Percentiles rank a stretch among this genome's conserved stretches.
phyloP scores from a whole-genome alignment of 2,113 vertebrate species.

The Speoplatyrhinus poulsoni region DNA sequence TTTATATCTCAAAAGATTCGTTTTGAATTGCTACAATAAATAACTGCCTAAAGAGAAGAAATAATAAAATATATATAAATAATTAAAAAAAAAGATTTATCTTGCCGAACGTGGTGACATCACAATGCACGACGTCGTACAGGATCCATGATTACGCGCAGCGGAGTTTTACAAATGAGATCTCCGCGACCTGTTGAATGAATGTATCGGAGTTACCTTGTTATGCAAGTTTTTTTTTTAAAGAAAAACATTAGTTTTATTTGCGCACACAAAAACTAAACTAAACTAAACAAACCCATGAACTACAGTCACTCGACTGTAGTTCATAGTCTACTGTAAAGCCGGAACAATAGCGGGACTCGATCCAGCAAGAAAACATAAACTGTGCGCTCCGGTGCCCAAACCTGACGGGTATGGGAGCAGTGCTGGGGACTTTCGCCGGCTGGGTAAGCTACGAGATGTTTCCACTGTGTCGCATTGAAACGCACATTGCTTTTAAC shows the following conservation, averaged over 20 bases:
- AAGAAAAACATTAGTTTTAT: not conserved
- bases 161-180: too few relatives aligned
- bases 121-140: too few relatives aligned
- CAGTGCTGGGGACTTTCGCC: conserved; percentile 54
- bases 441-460: conserved; percentile 52
- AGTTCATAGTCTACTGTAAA: conserved; percentile 14
- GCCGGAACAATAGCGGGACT: not conserved
- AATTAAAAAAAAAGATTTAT: too few relatives aligned
- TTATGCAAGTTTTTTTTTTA: not conserved
- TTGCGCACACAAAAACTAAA: not conserved
- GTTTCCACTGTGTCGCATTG: not conserved
- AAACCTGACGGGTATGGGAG: conserved; percentile 59
- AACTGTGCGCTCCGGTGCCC: not conserved
- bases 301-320: too few relatives aligned
- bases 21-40: too few relatives aligned
- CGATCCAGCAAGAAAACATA: not conserved
- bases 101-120: too few relatives aligned
- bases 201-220: too few relatives aligned
- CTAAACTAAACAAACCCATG: not conserved
- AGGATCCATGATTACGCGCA: too few relatives aligned
- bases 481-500: not conserved
- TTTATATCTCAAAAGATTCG: too few relatives aligned
- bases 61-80: too few relatives aligned
- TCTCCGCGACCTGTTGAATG: too few relatives aligned
- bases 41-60: too few relatives aligned